Evolutionary conservation across 2,113 vertebrate genomes (phyloP), one percentile per base, ranked within the genome.

Genomic region (Etia nguti): DNA sequence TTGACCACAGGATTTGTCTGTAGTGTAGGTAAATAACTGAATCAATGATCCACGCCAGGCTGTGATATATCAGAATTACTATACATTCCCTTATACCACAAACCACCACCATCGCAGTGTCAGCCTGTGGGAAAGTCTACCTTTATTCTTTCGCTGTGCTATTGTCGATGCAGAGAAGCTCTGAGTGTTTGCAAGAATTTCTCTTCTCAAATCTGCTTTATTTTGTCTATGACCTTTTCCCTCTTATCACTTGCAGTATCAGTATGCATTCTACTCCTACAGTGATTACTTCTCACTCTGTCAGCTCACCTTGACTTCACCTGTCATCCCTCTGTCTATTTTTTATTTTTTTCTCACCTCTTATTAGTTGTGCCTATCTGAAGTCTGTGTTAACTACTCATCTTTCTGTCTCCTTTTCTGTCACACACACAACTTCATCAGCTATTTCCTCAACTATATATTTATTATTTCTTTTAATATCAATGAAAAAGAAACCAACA

Each of bases 211-310:
- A 90, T 86, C 81, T 86, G 81, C 90, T 90, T 91, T 92, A 87
- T 90, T 93, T 89, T 86, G 82, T 86, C 82, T 55, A 12, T 93
- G 89, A 92, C 89, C 93, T 92, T 92, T 94, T 88, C 88, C 86
- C 29, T 80, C 90, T 90, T 88, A 90, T 92, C 89, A 26, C 87
- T 89, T 87, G 83, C 90, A 83, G 88, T 87, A 90, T 94, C 92
- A 90, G 88, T 93, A 94, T 94, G 93, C 93, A 90, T 90, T 86
- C 88, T 84, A 81, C 90, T 91, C 83, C 81, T 83, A 26, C 84
- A 88, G 93, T 94, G 94, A 96, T 96, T 95, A 95, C 94, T 95
- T 95, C 93, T 95, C 95, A 94, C 95, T 94, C 91, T 91, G 91
- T 93, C 88, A 92, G 90, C 93, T 95, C 92, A 95, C 94, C 93